Evolutionary conservation across 2,113 vertebrate species (phyloP).

Genomic region (Tapirus terrestris): DNA sequence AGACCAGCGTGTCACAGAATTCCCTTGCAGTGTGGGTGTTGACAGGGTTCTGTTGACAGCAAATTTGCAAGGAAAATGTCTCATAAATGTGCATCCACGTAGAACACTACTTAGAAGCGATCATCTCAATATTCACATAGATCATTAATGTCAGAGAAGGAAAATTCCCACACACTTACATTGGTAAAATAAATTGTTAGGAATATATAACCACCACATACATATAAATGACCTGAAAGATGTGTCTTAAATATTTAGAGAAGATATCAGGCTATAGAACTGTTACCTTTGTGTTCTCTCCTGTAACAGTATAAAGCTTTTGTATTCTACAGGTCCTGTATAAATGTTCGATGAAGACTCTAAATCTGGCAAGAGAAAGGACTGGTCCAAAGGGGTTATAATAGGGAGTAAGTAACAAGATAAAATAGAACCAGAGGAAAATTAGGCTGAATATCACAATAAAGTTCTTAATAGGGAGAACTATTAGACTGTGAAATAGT

Average conservation of each 20-base stretch:
- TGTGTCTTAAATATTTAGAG: slow-evolving; percentile 4
- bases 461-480: slow-evolving; percentile 66
- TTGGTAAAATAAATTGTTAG: slow-evolving; percentile 10
- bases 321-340: background rate
- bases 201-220: background rate
- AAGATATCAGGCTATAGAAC: background rate
- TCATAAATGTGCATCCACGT: slow-evolving; percentile 7
- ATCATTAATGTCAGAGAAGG: background rate
- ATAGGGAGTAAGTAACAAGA: slow-evolving; percentile 42
- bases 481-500: slow-evolving; percentile 62
- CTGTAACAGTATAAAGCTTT: background rate
- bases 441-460: slow-evolving; percentile 49
- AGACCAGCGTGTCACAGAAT: slow-evolving; percentile 54
- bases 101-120: slow-evolving; percentile 31
- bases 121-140: slow-evolving; percentile 16
- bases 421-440: slow-evolving; percentile 53
- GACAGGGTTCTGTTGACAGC: slow-evolving; percentile 65
- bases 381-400: background rate
- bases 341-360: background rate
- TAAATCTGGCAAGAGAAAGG: background rate
- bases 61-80: slow-evolving; percentile 71
- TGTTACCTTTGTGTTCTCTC: background rate
- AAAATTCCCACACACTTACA: slow-evolving; percentile 1
- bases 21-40: slow-evolving; percentile 40
- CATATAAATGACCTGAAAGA: background rate